Conservation (phyloP, 2,113 vertebrate genomes). For the Geococcyx californianus region DNA sequence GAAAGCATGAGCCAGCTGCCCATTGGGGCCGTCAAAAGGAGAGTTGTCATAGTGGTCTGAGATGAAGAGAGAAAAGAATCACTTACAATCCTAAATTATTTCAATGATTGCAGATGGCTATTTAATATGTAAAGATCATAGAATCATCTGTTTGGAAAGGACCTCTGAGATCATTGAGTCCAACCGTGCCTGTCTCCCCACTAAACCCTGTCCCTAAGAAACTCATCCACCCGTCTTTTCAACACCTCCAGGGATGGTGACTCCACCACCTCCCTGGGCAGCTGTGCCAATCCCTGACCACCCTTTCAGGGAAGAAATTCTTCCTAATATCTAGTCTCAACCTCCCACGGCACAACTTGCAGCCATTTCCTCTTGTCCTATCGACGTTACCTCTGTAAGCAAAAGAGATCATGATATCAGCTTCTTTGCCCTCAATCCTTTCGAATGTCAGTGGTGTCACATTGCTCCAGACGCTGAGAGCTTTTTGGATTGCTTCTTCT, state of each 20-base stretch:
- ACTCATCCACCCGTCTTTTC: too few relatives aligned
- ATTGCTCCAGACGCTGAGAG: conserved; percentile 83
- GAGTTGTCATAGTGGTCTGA: conserved; percentile 86
- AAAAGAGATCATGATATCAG: conserved; percentile 91
- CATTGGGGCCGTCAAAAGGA: conserved; percentile 89
- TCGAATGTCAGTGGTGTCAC: conserved; percentile 84
- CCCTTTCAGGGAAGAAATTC: too few relatives aligned
- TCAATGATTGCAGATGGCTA: background rate
- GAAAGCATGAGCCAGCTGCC: conserved; percentile 89
- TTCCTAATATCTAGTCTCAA: too few relatives aligned
- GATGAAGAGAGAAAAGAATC: background rate
- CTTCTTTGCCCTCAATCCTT: conserved; percentile 60
- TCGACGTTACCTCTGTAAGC: conserved; percentile 66
- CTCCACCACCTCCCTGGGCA: too few relatives aligned
- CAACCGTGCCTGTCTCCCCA: too few relatives aligned
- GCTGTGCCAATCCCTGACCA: too few relatives aligned
- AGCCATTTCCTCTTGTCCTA: too few relatives aligned
- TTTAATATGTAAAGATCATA: fast-evolving
- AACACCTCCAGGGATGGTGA: too few relatives aligned
- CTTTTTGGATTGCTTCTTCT: conserved; percentile 75
- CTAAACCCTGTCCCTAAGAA: too few relatives aligned
- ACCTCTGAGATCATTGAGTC: too few relatives aligned
- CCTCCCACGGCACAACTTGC: too few relatives aligned
- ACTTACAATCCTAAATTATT: background rate
- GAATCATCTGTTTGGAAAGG: too few relatives aligned